A percentile compares a stretch with the other conserved stretches of the same genome.
Conservation (phyloP, 2,113 vertebrate genomes). For the Tragelaphus scriptus region DNA sequence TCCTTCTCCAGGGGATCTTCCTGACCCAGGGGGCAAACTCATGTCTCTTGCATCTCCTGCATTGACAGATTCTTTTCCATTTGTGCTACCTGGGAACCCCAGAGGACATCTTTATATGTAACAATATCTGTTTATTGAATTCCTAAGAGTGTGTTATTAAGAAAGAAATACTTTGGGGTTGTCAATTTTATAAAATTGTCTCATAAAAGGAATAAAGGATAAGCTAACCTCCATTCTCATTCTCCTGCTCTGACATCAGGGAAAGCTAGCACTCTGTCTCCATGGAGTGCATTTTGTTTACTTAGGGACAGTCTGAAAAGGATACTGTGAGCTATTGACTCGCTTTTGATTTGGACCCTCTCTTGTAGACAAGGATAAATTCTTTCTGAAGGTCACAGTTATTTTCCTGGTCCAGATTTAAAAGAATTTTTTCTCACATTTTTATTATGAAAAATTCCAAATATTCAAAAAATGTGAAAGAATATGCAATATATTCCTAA, state of each 20-base stretch:
- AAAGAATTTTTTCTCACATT: neutral
- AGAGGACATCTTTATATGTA: neutral
- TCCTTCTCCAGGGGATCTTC: neutral
- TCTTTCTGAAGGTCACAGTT: neutral
- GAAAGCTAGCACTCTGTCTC: neutral
- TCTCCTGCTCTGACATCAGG: neutral
- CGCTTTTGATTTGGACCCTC: neutral
- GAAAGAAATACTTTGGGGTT: neutral
- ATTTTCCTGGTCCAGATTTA: neutral
- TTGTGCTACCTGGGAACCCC: neutral
- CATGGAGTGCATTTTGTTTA: neutral
- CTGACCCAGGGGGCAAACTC: neutral
- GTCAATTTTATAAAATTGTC: neutral
- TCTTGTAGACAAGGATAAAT: neutral
- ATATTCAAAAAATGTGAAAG: neutral
- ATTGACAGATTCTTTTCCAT: neutral
- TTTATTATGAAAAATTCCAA: neutral
- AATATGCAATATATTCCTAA: neutral
- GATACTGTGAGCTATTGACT: neutral
- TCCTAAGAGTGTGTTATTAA: neutral
- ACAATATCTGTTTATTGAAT: neutral
- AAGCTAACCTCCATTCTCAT: neutral
- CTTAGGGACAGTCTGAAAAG: neutral
- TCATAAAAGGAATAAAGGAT: constrained; percentile 25
- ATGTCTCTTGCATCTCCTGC: neutral